phyloP scores from a whole-genome alignment of 2,888 invertebrate genomes.

The Molorchus minor region DNA sequence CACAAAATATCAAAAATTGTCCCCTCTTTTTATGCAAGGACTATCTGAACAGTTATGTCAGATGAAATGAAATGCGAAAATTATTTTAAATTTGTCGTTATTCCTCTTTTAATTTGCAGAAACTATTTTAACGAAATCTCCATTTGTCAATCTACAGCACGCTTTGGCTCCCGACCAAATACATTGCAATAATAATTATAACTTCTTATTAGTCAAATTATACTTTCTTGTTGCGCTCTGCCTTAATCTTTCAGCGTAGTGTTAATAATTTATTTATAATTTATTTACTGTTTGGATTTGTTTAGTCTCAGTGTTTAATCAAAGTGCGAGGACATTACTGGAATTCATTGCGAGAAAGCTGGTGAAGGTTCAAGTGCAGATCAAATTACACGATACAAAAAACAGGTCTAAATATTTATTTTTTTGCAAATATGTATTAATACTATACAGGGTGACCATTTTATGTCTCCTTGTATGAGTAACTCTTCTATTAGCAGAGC shows the following conservation, averaged over 20 bases:
- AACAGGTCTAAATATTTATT: too few species aligned
- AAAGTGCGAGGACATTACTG: neutral
- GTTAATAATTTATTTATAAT: slow-evolving; percentile 32
- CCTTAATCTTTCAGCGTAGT: slow-evolving; percentile 27
- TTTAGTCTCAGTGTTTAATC: slow-evolving; percentile 28
- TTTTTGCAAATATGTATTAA: too few species aligned
- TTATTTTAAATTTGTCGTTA: slow-evolving; percentile 22
- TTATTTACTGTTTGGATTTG: slow-evolving; percentile 30
- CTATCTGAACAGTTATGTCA: too few species aligned
- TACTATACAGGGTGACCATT: too few species aligned
- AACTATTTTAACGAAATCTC: slow-evolving; percentile 13
- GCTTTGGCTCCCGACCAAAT: slow-evolving; percentile 19
- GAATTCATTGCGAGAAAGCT: neutral
- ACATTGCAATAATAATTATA: slow-evolving; percentile 17
- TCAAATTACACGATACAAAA: too few species aligned
- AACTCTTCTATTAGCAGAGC: too few species aligned
- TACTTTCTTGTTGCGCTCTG: slow-evolving; percentile 24
- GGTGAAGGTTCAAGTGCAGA: slow-evolving; percentile 9
- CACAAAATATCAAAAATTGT: too few species aligned
- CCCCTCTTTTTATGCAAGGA: too few species aligned
- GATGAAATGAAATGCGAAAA: too few species aligned
- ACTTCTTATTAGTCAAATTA: slow-evolving; percentile 27
- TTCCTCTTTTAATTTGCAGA: slow-evolving; percentile 17
- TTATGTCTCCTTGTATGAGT: too few species aligned
- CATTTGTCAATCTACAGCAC: slow-evolving; percentile 24